These are phyloP conservation scores for Eubucco bourcierii DNA, from an alignment of 2,113 vertebrate genomes.

Conservation along the genomic window DNA sequence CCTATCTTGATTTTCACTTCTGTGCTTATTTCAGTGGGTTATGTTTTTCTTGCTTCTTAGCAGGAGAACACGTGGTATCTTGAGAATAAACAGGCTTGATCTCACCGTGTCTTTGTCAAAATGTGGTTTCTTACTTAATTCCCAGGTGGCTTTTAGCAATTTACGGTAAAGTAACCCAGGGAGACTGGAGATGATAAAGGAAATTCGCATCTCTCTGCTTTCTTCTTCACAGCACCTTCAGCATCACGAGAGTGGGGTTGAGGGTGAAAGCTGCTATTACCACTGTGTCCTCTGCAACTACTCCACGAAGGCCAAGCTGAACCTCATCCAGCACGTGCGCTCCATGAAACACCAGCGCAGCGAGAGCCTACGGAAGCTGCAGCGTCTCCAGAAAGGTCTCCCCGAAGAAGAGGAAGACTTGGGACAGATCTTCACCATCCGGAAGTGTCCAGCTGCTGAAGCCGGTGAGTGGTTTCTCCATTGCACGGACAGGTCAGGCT, in stretches of 20 bases:
- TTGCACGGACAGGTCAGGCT: accelerated
- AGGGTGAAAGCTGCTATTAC: slow-evolving; percentile 96
- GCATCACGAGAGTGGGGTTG: slow-evolving; percentile 92
- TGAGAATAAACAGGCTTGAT: background rate
- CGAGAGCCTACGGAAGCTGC: slow-evolving; percentile 94
- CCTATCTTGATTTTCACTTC: background rate
- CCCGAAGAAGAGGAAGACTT: slow-evolving; percentile 93
- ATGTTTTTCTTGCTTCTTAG: background rate
- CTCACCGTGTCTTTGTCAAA: background rate
- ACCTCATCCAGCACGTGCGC: slow-evolving; percentile 97
- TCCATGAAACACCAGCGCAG: slow-evolving; percentile 99
- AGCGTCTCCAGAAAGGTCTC: slow-evolving; percentile 95
- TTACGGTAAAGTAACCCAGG: background rate
- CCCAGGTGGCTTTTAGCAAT: background rate
- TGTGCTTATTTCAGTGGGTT: background rate
- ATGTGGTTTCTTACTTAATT: background rate
- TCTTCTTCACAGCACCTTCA: slow-evolving; percentile 89
- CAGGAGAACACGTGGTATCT: background rate
- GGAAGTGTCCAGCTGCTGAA: slow-evolving; percentile 88
- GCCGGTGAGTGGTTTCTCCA: slow-evolving; percentile 79
- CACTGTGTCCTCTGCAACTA: slow-evolving; percentile 96
- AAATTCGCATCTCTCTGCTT: background rate
- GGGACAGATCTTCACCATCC: slow-evolving; percentile 95
- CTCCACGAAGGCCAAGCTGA: slow-evolving; percentile 98
- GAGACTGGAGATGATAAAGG: background rate